Percentiles rank a stretch among this genome's conserved stretches.
Conservation (phyloP, 2,797 vertebrate genomes). For the Acrossocheilus wenchowensis region DNA sequence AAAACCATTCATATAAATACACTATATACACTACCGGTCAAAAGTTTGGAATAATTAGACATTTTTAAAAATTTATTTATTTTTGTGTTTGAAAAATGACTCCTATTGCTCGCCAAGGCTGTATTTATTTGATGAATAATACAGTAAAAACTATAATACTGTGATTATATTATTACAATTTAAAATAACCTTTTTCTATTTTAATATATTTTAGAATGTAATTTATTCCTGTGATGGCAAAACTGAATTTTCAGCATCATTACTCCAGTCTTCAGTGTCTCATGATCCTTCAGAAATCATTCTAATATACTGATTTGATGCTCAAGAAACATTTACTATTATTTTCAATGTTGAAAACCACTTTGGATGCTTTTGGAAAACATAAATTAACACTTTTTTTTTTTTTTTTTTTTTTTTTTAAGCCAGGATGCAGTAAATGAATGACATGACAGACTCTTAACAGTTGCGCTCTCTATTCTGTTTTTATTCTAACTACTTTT, state of each 20-base stretch:
- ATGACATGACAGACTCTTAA: too few relatives aligned
- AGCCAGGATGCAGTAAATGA: too few relatives aligned
- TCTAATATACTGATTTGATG: not conserved
- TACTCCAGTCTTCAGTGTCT: not conserved
- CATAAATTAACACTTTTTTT: too few relatives aligned
- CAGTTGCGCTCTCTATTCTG: too few relatives aligned
- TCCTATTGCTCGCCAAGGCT: too few relatives aligned
- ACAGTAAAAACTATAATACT: not conserved
- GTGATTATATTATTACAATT: not conserved
- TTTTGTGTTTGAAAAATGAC: too few relatives aligned
- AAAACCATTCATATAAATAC: not conserved
- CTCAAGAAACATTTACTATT: not conserved
- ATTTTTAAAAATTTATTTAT: too few relatives aligned
- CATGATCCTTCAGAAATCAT: not conserved
- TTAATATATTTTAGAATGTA: not conserved
- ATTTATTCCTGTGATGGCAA: not conserved
- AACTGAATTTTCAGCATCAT: not conserved
- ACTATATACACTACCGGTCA: too few relatives aligned
- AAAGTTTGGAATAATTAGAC: not conserved
- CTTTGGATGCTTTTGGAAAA: not conserved
- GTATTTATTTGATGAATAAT: not conserved
- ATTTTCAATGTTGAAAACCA: not conserved
- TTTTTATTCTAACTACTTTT: too few relatives aligned
- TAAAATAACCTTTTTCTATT: not conserved
- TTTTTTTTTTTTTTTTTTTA: too few relatives aligned